Base-by-base conservation (phyloP, 2,888 invertebrate genomes). In the Dexiosoma caninum region DNA sequence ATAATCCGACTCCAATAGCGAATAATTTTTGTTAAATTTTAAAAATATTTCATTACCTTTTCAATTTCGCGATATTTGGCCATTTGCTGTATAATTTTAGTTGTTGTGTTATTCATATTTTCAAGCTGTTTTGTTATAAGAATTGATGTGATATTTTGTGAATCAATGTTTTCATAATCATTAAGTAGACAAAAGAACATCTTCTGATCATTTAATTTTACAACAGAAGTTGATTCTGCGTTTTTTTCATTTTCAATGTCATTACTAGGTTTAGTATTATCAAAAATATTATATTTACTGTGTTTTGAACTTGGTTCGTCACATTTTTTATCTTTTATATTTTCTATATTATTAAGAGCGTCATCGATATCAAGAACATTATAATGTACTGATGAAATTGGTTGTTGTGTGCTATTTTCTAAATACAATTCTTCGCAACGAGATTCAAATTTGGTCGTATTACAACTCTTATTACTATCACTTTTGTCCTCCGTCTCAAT, bases 51-150 rank as follows among this genome's bases (percentile, higher is more conserved):
- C 49, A 49, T 70, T 88, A 94, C 95, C 92, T 95, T 93, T 90
- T 97, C 96, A 21, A 96, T 93, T 86, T 95, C 94, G 82, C 93
- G 93, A 86, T 95, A 96, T 66, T 94, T 93, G 2, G 95, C 94
- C 79, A 96, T 90, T 84, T 93, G 92, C 81, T 93, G 91, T 6
- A 95, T 89, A 84, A 95, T 92, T 12, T 89, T 86, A 51, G 91
- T 90, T 0, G 93, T 91, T 59, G 92, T 91, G 27, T 23, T 70
- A 44, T 78, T 66, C 78, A 83, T 81, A 57, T 80, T 80, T 44
- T 71, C 60, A 62, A 30, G 60, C 62, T 67, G 49, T n/a, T 44
- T 37, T 12, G 12, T n/a, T 62, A 21, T 59, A 30, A 12, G 7
- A 32, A 19, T 37, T 9, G 21, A 19, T 51, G 51, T 51, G 5